These are phyloP conservation scores for Cydia fagiglandana DNA, from an alignment of 1,140 invertebrate species.

Conservation along the genomic window DNA sequence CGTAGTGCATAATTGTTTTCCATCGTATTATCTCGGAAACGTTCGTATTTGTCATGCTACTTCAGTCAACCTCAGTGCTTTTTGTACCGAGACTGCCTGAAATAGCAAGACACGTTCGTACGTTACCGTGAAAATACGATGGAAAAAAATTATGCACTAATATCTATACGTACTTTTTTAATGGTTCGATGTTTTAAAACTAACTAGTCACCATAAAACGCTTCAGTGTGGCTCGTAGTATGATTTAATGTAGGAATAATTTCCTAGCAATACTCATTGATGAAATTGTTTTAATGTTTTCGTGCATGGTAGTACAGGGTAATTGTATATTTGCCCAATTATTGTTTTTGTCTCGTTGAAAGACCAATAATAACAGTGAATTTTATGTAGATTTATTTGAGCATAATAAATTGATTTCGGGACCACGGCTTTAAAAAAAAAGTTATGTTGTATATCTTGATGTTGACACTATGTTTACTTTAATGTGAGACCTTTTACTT, in stretches of 20 bases:
- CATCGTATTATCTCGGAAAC: too few relatives aligned
- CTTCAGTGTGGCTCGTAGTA: background rate
- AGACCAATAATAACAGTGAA: slow-evolving; percentile 31
- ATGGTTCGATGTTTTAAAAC: background rate
- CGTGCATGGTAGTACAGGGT: slow-evolving; percentile 56
- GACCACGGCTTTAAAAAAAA: slow-evolving; percentile 33
- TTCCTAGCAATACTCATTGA: slow-evolving; percentile 54
- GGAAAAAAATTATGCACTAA: too few relatives aligned
- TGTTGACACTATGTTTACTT: slow-evolving; percentile 13
- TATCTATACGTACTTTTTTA: too few relatives aligned
- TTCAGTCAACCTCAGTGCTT: too few relatives aligned
- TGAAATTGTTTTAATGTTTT: slow-evolving; percentile 48
- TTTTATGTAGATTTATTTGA: slow-evolving; percentile 33
- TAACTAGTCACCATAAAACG: background rate
- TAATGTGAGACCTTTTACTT: slow-evolving; percentile 9
- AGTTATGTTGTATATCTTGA: slow-evolving; percentile 31
- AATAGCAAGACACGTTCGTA: too few relatives aligned
- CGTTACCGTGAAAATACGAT: too few relatives aligned
- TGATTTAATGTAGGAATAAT: slow-evolving; percentile 3
- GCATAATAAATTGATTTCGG: slow-evolving; percentile 33
- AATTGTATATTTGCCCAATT: slow-evolving; percentile 33
- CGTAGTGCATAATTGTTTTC: too few relatives aligned
- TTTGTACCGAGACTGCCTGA: too few relatives aligned
- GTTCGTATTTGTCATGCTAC: too few relatives aligned
- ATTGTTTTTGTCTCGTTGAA: slow-evolving; percentile 46